These are phyloP conservation scores for Epicampocera succincta DNA, from an alignment of 2,888 invertebrate species.

Conservation along the genomic window DNA sequence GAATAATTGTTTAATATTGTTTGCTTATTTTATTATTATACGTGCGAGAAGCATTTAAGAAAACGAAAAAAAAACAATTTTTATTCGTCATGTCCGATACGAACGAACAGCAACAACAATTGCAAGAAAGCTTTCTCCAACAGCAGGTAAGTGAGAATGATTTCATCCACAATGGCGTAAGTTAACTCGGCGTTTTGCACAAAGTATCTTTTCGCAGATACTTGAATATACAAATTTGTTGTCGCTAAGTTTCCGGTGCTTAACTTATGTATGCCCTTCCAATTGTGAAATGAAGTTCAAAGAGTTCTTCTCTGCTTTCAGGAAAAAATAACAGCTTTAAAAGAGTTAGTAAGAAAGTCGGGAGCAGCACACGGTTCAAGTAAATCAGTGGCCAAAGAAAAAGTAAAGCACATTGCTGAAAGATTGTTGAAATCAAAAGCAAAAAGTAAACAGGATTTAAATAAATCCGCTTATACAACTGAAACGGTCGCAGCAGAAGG, in stretches of 20 bases:
- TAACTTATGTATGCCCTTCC: no score
- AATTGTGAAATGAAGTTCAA: neutral
- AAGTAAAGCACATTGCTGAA: constrained; percentile 78
- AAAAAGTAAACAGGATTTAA: constrained; percentile 73
- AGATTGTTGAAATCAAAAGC: constrained; percentile 77
- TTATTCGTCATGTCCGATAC: constrained; percentile 55
- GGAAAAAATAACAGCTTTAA: constrained; percentile 78
- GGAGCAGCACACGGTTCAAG: constrained; percentile 76
- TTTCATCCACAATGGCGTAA: neutral
- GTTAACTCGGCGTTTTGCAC: neutral
- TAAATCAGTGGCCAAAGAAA: constrained; percentile 77
- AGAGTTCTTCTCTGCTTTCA: constrained; percentile 56
- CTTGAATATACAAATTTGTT: no score
- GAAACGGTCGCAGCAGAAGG: constrained; percentile 25
- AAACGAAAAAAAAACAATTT: constrained; percentile 21
- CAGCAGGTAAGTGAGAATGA: constrained; percentile 72
- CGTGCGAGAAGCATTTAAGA: neutral
- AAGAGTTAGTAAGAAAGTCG: constrained; percentile 77
- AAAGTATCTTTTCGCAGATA: no score
- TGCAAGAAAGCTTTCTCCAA: constrained; percentile 74
- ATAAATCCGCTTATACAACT: constrained; percentile 45
- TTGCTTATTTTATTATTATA: constrained; percentile 22
- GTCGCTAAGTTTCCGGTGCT: no score
- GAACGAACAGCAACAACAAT: constrained; percentile 65
- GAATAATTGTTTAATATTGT: constrained; percentile 28